Evolutionary conservation across 2,888 invertebrate species (phyloP), one percentile per base, ranked within the genome.

Genomic region (Eremobia ochroleuca): DNA sequence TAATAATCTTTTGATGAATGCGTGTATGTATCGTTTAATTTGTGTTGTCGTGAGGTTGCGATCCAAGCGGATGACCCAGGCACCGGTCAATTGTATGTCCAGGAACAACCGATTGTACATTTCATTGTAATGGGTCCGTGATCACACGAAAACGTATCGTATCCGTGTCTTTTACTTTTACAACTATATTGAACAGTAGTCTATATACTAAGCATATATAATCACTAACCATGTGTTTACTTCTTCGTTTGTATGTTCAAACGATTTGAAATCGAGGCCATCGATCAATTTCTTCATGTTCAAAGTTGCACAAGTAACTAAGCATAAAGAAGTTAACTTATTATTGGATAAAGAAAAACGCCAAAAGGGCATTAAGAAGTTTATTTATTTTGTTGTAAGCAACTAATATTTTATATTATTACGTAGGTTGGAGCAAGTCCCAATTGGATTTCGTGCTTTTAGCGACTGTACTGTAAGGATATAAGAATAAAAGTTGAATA

Each of bases 351-450:
- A 90, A 91, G 89, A 92, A 93, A 90, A 92, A 93, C 91, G 95
- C 96, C 95, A 91, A 86, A 92, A 92, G 92, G 96, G 96, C 96
- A 94, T 93, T 94, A 93, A 93, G 94, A 96, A 94, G 94, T 90
- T 95, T 96, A 96, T 96, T 96, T 96, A 96, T 96, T 96, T 96
- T 94, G 95, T 95, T 96, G 91, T 95, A 94, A 95, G 95, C 94
- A 94, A 96, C 95, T 94, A 94, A 96, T 96, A 96, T 95, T 95
- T 95, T 96, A 94, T 95, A 94, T 95, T 90, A 95, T 94, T 92
- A 93, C 90, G 91, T 91, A 93, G 92, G 93, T 92, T 92, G 93
- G 91, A 94, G 92, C 91, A 90, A 92, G 94, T 94, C 94, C 95
- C 94, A 92, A 93, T 90, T 91, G 93, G 94, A 94, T 92, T 94